Evolutionary conservation across 2,797 vertebrate species (phyloP), one percentile per base, ranked within the genome.

Genomic region (Myripristis murdjan): DNA sequence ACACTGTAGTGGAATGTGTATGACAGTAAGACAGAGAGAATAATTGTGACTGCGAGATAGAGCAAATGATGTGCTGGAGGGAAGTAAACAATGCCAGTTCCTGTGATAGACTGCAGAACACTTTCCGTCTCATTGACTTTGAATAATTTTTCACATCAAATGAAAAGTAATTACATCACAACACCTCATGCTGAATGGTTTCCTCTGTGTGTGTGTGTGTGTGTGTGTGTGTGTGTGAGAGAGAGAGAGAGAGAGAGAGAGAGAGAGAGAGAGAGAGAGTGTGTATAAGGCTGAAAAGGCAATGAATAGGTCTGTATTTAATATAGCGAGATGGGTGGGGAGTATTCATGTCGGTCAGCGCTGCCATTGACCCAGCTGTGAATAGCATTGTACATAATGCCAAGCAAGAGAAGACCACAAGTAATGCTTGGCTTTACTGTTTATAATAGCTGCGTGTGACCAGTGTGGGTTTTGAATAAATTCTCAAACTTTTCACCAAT

Each of bases 111-210:
- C 89, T 84, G 83, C 81, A 70, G 33, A 90, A 91, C 88, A 90
- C 92, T 91, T 89, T 92, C 85, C 89, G 66, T 87, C 92, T 92
- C 92, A 91, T 92, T 90, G 89, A 88, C 82, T 92, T 86, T 91
- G 88, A 91, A 92, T 92, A 84, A 91, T 91, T 92, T 88, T 87
- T 85, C 87, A 90, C 85, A 92, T 93, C 89, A 90, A 88, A 91
- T 90, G 84, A 88, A 90, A 90, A 90, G 83, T 90, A 93, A 92
- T 92, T 90, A 92, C 84, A 86, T 86, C 86, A 91, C 86, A 89
- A 75, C 83, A 80, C 79, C 84, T 89, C 82, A 56, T 84, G 84
- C 77, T 86, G 84, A 86, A 85, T 87, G 83, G 65, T 71, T 86
- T 83, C 47, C 62, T 60, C 61, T 75, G 43, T 70, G 52, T 75